These are phyloP conservation scores for Hirtodrosophila cameraria DNA, from an alignment of 2,888 invertebrate species.

Conservation along the genomic window DNA sequence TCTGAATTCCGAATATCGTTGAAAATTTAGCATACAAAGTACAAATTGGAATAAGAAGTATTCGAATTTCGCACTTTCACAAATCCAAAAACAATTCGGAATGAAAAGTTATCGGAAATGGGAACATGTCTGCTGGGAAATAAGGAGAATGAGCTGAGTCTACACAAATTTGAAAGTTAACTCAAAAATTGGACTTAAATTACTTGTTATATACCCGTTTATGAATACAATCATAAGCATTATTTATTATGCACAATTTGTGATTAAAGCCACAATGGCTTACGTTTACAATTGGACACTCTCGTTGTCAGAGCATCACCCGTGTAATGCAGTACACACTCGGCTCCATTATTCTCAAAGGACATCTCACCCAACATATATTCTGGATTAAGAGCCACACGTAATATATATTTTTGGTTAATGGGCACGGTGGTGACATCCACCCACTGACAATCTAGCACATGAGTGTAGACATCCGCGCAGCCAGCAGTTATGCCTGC, in stretches of 20 bases:
- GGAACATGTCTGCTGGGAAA: too few species aligned
- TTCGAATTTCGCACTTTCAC: too few species aligned
- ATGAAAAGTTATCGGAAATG: too few species aligned
- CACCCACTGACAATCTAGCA: conserved; percentile 81
- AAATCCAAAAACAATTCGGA: too few species aligned
- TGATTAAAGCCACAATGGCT: conserved; percentile 49
- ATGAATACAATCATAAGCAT: too few species aligned
- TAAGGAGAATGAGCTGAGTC: too few species aligned
- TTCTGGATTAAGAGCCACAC: conserved; percentile 79
- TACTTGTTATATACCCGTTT: too few species aligned
- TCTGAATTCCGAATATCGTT: too few species aligned
- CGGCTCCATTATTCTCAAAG: conserved; percentile 80
- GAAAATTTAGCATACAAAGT: too few species aligned
- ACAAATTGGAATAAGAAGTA: too few species aligned
- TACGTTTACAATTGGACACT: conserved; percentile 63
- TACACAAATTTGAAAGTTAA: too few species aligned
- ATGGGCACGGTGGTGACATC: conserved; percentile 77
- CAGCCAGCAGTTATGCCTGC: conserved; percentile 77
- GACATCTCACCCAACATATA: conserved; percentile 76
- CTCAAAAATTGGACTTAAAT: background rate
- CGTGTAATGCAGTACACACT: conserved; percentile 73
- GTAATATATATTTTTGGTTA: conserved; percentile 68
- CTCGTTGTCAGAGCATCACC: conserved; percentile 64
- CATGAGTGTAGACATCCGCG: conserved; percentile 69
- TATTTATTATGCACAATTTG: background rate